Evolutionary conservation across 2,113 vertebrate genomes (phyloP).

Genomic region (Cepphus grylle): DNA sequence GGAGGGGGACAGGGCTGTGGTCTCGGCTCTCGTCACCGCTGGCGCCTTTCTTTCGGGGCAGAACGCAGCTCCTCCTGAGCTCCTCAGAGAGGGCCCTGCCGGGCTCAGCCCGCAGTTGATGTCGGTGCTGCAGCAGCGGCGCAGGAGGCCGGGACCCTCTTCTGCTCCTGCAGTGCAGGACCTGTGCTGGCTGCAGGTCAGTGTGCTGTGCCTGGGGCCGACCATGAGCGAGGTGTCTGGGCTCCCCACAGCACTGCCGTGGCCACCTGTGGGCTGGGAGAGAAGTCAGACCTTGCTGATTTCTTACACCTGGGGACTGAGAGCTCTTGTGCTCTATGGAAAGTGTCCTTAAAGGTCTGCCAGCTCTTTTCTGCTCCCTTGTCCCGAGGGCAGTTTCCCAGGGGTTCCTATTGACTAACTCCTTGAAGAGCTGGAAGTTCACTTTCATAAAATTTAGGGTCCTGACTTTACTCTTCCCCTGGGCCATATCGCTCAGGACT

Average conservation of each 20-base stretch:
- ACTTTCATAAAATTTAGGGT: too few relatives aligned
- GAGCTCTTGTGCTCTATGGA: too few relatives aligned
- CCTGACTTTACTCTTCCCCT: too few relatives aligned
- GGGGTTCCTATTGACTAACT: too few relatives aligned
- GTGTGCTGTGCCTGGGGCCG: background rate
- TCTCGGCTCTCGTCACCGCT: background rate
- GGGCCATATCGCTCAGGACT: too few relatives aligned
- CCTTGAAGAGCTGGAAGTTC: too few relatives aligned
- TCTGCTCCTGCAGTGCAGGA: background rate
- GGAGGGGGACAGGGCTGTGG: background rate
- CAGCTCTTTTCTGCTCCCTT: too few relatives aligned
- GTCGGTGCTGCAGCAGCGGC: background rate
- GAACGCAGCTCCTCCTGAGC: background rate
- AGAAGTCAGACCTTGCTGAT: background rate
- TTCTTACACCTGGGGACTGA: too few relatives aligned
- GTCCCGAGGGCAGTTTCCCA: too few relatives aligned
- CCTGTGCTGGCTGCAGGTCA: background rate
- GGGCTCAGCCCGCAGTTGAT: fast-evolving
- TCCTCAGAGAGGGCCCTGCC: background rate
- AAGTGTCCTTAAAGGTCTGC: too few relatives aligned
- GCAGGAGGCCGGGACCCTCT: fast-evolving
- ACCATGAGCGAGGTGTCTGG: background rate
- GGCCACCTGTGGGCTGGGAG: background rate
- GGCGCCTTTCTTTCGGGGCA: background rate
- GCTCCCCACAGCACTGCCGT: background rate